Percentiles rank a stretch among this genome's conserved stretches.
phyloP scores from a whole-genome alignment of 1,140 invertebrate genomes.

The Drosophila sp. region DNA sequence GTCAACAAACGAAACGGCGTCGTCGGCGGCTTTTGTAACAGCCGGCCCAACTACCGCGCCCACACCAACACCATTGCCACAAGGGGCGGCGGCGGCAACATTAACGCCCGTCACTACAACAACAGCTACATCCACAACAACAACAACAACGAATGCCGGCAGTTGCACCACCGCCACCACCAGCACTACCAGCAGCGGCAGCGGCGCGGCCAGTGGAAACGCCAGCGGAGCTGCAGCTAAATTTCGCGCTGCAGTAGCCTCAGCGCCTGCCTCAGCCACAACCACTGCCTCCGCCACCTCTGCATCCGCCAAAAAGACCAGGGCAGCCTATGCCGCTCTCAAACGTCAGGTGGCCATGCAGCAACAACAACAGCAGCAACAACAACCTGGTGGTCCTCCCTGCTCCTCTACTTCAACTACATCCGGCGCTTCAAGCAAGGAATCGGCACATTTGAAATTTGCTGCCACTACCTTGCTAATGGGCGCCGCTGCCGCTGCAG shows the following conservation, averaged over 20 bases:
- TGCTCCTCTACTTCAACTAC: conserved; percentile 8
- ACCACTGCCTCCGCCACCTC: conserved; percentile 24
- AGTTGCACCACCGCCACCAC: conserved; percentile 25
- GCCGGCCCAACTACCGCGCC: conserved; percentile 59
- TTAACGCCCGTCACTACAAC: conserved; percentile 47
- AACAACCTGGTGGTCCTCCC: conserved; percentile 34
- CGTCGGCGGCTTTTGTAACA: conserved; percentile 44
- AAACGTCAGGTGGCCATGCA: conserved; percentile 69
- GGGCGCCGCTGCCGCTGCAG: conserved; percentile 70
- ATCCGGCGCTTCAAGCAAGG: conserved; percentile 49
- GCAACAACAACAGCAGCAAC: conserved; percentile 42
- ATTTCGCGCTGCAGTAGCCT: conserved; percentile 64
- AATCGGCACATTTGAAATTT: conserved; percentile 71
- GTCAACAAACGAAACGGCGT: conserved; percentile 51
- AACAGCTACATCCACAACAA: conserved; percentile 42
- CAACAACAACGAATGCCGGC: conserved; percentile 49
- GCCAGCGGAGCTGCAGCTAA: conserved; percentile 64
- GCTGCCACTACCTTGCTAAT: conserved; percentile 66
- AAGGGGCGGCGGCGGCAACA: background rate
- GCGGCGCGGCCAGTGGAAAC: conserved; percentile 22
- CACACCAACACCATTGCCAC: conserved; percentile 30
- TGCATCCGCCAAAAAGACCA: conserved; percentile 57
- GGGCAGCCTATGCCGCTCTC: conserved; percentile 59
- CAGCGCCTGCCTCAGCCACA: conserved; percentile 47
- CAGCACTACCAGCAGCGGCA: conserved; percentile 15